A percentile compares a stretch with the other conserved stretches of the same genome.
Evolutionary conservation across 1,140 invertebrate genomes (phyloP).

Genomic region (Rhagoletis pomonella): DNA sequence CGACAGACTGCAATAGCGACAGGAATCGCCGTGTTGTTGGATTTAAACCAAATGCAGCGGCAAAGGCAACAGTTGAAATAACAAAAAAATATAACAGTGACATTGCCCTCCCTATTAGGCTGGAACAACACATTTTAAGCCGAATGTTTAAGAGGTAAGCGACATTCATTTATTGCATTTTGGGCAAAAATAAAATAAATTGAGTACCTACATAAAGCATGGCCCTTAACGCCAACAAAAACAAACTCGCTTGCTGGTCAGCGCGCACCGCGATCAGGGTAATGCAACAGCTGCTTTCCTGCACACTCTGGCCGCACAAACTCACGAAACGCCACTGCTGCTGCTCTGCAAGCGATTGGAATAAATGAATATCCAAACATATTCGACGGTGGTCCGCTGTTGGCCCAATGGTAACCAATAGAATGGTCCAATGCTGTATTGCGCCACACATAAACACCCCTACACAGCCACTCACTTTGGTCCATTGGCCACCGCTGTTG

Average conservation of each 20-base stretch:
- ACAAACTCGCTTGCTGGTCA: not conserved
- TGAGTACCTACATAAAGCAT: not conserved
- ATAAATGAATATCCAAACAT: conserved; percentile 15
- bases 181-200: not conserved
- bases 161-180: conserved; percentile 8
- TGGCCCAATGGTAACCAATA: not conserved
- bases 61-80: too few species aligned
- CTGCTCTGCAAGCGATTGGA: conserved; percentile 4
- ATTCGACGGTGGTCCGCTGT: conserved; percentile 7
- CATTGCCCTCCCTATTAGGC: conserved; percentile 57
- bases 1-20: conserved; percentile 54
- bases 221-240: not conserved
- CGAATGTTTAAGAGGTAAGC: conserved; percentile 29
- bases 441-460: not conserved
- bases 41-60: not conserved
- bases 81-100: conserved; percentile 50
- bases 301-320: not conserved
- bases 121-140: not conserved
- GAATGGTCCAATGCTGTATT: not conserved
- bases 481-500: not conserved
- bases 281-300: not conserved
- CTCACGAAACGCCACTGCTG: not conserved
- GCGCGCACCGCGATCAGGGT: not conserved
- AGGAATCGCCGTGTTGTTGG: conserved; percentile 26
- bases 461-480: not conserved